Base-by-base conservation (phyloP, 2,797 vertebrate species). In the Sebastes minor region DNA sequence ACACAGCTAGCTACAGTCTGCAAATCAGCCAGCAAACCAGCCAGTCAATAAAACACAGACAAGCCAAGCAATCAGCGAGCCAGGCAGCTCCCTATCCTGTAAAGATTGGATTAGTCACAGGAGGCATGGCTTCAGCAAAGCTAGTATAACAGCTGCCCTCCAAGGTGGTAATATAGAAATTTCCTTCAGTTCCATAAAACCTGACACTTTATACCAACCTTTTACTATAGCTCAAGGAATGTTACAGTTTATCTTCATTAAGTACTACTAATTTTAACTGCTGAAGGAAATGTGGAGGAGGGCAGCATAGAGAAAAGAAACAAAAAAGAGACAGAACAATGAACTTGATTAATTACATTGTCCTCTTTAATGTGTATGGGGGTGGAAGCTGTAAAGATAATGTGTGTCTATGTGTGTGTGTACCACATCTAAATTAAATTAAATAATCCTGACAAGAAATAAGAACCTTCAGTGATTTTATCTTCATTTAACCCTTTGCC, bases 91-190 rank as follows among this genome's bases (percentile, higher is more conserved):
- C 28, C 57, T 63, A 32, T 82, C 53, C 61, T 74, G 64, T 66
- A 79, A 63, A 73, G 59, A 81, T 61, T 69, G 74, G 76, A 89
- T 84, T 83, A 82, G 78, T 78, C 76, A 85, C 59, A 78, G 65
- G 60, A 83, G 35, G 55, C 66, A 80, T 52, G 25, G 68, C 28
- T 57, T 74, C 59, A 66, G 63, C 27, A 23, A 77, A 73, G 53
- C 67, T 72, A 57, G 53, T n/a, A 53, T 33, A 70, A 60, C 70
- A 78, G 71, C 80, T 78, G 81, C 70, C 62, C 70, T 80, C 69
- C 20, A 56, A 71, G 59, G n/a, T 49, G 28, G n/a, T 55, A 33
- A 35, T 78, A 35, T 67, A 78, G 57, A 77, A 38, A 75, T 73
- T 30, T 65, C 25, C 7, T 76, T 70, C 56, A 61, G 62, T 64